phyloP scores from a whole-genome alignment of 2,888 invertebrate genomes.

The Drosophila falleni region DNA sequence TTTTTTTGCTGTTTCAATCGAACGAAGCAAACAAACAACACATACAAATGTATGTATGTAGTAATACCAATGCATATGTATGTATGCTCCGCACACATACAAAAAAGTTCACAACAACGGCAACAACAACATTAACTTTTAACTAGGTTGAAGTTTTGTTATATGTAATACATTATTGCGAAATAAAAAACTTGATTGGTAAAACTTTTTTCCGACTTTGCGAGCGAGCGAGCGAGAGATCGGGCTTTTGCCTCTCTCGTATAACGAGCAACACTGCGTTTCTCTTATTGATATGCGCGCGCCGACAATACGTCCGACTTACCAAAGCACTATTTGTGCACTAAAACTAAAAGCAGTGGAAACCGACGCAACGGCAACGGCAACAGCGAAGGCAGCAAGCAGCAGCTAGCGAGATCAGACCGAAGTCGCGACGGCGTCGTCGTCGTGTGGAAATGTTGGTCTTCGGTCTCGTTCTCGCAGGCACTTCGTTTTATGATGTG shows the following conservation, averaged over 20 bases:
- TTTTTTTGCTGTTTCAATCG: conserved; percentile 52
- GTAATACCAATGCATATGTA: conserved; percentile 54
- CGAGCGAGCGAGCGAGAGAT: conserved; percentile 55
- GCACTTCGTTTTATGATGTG: conserved; percentile 60
- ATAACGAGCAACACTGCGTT: conserved; percentile 44
- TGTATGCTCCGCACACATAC: conserved; percentile 59
- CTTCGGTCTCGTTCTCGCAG: conserved; percentile 54
- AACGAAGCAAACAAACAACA: conserved; percentile 61
- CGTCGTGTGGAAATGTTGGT: conserved; percentile 45
- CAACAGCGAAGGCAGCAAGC: conserved; percentile 3
- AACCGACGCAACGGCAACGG: conserved; percentile 23
- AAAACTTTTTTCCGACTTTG: conserved; percentile 76
- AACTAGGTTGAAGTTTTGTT: conserved; percentile 80
- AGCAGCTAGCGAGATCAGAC: conserved; percentile 47
- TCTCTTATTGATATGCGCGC: conserved; percentile 55
- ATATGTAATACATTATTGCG: conserved; percentile 79
- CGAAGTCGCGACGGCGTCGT: conserved; percentile 6
- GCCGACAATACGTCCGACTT: conserved; percentile 54
- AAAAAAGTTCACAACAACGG: conserved; percentile 69
- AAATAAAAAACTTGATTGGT: conserved; percentile 81
- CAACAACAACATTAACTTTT: conserved; percentile 73
- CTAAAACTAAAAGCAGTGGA: conserved; percentile 52
- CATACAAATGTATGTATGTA: conserved; percentile 42
- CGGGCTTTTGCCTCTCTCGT: conserved; percentile 65
- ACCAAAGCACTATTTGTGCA: conserved; percentile 63